phyloP scores from a whole-genome alignment of 2,113 vertebrate species.

The Nothocercus julius region DNA sequence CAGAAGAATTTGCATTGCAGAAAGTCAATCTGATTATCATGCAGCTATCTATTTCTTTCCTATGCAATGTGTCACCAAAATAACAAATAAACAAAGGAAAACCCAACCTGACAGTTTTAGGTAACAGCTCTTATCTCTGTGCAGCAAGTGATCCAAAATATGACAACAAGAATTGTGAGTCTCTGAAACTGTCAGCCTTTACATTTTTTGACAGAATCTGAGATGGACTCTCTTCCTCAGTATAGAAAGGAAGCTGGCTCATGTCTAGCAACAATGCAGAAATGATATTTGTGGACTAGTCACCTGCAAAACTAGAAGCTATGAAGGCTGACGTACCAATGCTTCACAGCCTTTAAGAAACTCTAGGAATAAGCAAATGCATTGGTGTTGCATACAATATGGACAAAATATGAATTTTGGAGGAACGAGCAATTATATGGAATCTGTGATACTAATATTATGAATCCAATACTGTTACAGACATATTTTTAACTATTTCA shows the following conservation, averaged over 20 bases:
- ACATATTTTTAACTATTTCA: neutral
- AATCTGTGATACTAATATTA: neutral
- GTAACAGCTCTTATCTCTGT: neutral
- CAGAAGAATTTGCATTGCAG: neutral
- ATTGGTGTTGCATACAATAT: neutral
- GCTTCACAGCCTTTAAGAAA: neutral
- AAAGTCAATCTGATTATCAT: neutral
- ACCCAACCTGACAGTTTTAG: neutral
- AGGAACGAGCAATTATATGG: fast-evolving
- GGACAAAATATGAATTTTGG: neutral
- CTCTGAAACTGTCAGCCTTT: neutral
- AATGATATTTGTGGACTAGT: neutral
- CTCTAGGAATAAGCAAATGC: neutral
- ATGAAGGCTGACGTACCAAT: neutral
- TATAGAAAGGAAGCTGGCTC: neutral
- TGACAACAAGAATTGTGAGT: neutral
- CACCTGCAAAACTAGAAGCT: neutral
- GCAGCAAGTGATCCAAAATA: neutral
- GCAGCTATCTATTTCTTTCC: neutral
- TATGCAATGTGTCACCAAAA: neutral
- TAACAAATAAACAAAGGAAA: neutral
- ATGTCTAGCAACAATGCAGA: neutral
- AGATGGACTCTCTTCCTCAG: neutral
- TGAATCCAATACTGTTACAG: neutral
- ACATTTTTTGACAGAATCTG: neutral